Evolutionary conservation across 2,888 invertebrate genomes (phyloP).

Genomic region (Drosophila peninsularis): DNA sequence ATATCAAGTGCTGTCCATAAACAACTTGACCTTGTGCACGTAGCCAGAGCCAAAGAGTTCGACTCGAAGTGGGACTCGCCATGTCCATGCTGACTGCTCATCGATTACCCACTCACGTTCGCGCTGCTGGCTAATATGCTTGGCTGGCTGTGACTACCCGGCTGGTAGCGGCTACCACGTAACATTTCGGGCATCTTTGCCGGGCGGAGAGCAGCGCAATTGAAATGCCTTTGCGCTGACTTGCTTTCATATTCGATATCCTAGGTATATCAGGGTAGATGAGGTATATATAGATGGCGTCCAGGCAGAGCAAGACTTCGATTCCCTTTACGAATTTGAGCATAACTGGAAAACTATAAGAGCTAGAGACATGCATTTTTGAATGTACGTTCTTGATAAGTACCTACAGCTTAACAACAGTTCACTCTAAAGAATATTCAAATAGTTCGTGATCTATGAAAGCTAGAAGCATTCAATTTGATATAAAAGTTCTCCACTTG

Average conservation of each 20-base stretch:
- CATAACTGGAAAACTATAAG: neutral
- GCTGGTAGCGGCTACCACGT: slow-evolving; percentile 12
- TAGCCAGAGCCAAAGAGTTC: slow-evolving; percentile 33
- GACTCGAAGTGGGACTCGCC: slow-evolving; percentile 7
- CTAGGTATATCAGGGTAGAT: neutral
- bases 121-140: slow-evolving; percentile 73
- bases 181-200: slow-evolving; percentile 37
- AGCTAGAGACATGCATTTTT: neutral
- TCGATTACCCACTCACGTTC: slow-evolving; percentile 79
- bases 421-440: neutral
- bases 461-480: neutral
- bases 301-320: too few species aligned
- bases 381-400: neutral
- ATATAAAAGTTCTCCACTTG: neutral
- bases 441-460: neutral
- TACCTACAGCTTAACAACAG: neutral
- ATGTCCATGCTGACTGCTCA: slow-evolving; percentile 53
- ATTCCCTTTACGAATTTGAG: too few species aligned
- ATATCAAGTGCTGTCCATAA: slow-evolving; percentile 77
- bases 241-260: slow-evolving; percentile 39
- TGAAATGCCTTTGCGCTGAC: slow-evolving; percentile 67
- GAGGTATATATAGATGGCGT: neutral
- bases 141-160: slow-evolving; percentile 31
- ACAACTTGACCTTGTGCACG: slow-evolving; percentile 80
- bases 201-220: slow-evolving; percentile 49